A percentile compares a stretch with the other conserved stretches of the same genome.
These are phyloP conservation scores for Disparrhopalites patrizii DNA, from an alignment of 2,888 invertebrate species.

Conservation along the genomic window DNA sequence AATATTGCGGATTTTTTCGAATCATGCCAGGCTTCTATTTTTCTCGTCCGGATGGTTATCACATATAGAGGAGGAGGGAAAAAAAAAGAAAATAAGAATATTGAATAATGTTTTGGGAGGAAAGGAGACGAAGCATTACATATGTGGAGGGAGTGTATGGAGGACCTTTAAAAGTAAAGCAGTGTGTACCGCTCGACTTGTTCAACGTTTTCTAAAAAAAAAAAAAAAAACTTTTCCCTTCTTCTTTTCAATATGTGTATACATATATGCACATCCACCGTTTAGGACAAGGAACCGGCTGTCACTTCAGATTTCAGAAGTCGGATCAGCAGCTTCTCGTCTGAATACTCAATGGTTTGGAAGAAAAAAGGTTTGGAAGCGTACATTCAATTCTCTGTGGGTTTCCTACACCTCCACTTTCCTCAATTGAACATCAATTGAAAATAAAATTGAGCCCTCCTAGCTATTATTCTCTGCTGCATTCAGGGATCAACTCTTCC, in stretches of 20 bases:
- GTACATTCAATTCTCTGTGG: constrained; percentile 11
- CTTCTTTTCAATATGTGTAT: too few species aligned
- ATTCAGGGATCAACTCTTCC: constrained; percentile 7
- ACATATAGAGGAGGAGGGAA: background rate
- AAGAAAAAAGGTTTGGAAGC: constrained; percentile 25
- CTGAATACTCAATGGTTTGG: constrained; percentile 22
- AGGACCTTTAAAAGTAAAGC: too few species aligned
- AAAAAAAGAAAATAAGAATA: constrained; percentile 6
- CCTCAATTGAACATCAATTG: constrained; percentile 32
- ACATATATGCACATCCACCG: background rate
- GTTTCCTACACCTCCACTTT: constrained; percentile 28
- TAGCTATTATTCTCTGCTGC: constrained; percentile 10
- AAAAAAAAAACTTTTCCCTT: too few species aligned
- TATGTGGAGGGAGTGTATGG: background rate
- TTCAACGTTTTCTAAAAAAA: too few species aligned
- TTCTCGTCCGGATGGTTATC: constrained; percentile 2
- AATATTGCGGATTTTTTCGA: constrained; percentile 10
- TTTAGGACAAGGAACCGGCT: constrained; percentile 20
- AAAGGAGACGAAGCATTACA: background rate
- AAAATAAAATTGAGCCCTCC: constrained; percentile 29
- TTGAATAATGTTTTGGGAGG: constrained; percentile 4
- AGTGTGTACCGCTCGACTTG: too few species aligned
- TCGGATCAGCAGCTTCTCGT: constrained; percentile 24
- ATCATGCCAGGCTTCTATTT: background rate
- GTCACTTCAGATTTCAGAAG: constrained; percentile 29